Conservation (phyloP, 2,113 vertebrate genomes). For the Morone chrysops region DNA sequence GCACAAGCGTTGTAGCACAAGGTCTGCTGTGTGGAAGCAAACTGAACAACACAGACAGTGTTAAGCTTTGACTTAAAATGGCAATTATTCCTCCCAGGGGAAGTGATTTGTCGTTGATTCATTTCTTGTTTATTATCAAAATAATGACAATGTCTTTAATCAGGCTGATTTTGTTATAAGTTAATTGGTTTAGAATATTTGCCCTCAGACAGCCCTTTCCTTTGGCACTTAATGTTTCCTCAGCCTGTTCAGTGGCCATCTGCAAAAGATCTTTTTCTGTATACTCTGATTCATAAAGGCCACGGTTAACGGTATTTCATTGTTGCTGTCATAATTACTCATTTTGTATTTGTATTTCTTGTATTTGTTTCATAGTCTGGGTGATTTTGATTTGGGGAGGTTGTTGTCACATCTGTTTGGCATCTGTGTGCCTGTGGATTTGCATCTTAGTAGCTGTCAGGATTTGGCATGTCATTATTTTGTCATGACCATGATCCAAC, state of each 20-base stretch:
- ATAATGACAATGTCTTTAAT: too few species aligned
- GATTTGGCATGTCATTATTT: not conserved
- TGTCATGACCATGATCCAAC: not conserved
- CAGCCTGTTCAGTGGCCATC: too few species aligned
- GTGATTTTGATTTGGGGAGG: not conserved
- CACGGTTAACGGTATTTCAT: too few species aligned
- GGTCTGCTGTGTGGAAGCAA: slow-evolving; percentile 9
- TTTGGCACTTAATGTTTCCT: too few species aligned
- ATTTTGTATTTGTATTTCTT: too few species aligned
- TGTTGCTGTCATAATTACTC: too few species aligned
- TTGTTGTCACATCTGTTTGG: not conserved
- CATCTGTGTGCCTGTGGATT: not conserved
- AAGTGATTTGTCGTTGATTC: slow-evolving; percentile 22
- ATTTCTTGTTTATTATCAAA: not conserved
- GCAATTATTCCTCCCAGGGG: slow-evolving; percentile 3
- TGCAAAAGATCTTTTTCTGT: too few species aligned
- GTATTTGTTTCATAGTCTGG: too few species aligned
- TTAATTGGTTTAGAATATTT: too few species aligned
- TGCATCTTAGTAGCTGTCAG: not conserved
- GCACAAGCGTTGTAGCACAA: slow-evolving; percentile 14
- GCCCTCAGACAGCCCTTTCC: too few species aligned
- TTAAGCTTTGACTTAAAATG: slow-evolving; percentile 21
- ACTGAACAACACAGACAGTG: not conserved
- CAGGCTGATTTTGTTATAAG: too few species aligned
- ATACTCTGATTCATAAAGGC: too few species aligned